These are phyloP conservation scores for Anas flavirostris DNA, from an alignment of 2,797 vertebrate genomes.

Conservation along the genomic window DNA sequence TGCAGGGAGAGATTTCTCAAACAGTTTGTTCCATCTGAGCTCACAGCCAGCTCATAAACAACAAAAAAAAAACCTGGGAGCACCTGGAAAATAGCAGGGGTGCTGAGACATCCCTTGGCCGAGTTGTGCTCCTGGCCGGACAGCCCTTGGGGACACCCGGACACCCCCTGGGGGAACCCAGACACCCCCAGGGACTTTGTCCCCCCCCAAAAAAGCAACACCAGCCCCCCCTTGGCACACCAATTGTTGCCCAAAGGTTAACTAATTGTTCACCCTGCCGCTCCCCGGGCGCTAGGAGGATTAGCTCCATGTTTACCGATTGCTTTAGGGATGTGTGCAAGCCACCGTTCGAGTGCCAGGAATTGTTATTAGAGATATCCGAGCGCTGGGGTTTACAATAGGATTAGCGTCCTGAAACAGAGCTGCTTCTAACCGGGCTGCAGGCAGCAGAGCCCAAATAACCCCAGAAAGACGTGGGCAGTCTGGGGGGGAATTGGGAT, in stretches of 20 bases:
- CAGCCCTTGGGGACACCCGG: background rate
- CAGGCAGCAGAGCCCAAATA: background rate
- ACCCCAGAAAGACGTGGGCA: background rate
- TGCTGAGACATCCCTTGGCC: background rate
- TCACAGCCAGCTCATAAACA: background rate
- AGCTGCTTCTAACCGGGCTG: background rate
- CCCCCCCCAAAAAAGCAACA: background rate
- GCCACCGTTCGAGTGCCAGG: background rate
- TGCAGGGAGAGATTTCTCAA: conserved; percentile 34
- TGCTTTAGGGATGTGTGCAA: background rate
- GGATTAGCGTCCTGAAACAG: conserved; percentile 27
- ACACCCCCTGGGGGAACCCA: background rate
- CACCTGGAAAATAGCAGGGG: rapidly evolving
- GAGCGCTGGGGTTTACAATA: background rate
- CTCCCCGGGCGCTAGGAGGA: background rate
- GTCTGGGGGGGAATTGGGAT: background rate
- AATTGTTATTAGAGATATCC: background rate
- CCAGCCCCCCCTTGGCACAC: background rate
- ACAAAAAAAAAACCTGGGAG: background rate
- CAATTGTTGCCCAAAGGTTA: background rate
- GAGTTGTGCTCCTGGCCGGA: background rate
- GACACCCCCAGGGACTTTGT: background rate
- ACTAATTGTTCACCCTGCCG: background rate
- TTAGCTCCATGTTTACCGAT: background rate
- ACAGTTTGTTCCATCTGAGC: conserved; percentile 21